Base-by-base conservation (phyloP, 1,140 invertebrate species). In the Nymphalis io region DNA sequence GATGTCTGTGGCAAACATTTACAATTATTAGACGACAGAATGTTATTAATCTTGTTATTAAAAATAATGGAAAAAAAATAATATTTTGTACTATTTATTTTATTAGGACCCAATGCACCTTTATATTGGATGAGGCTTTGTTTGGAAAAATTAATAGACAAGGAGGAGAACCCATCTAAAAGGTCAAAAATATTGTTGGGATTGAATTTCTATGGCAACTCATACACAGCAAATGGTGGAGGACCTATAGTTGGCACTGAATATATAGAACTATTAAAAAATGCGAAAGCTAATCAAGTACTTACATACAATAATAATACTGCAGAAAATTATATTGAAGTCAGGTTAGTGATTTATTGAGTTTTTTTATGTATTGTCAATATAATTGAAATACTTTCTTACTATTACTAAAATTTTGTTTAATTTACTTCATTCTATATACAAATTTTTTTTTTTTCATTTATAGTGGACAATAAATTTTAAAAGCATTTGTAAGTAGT, bases 141-240 rank as follows among this genome's bases (percentile, higher is more conserved):
- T 82, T 93, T 99, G 3, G 94, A 96, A 81, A 92, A 93, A 58
- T 90, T 98, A 70, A 93, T 94, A 20, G 94, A 95, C 6, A 89
- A 93, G 67, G 93, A 94, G 51, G 89, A 92, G 10, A 85, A 89
- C 55, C 85, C 90, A 42, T 88, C 92, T 18, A 94, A 94, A 74
- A 92, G 96, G 60, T 80, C 91, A 6, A 97, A 98, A 92, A 96
- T 99, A 60, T 91, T 98, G 38, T 84, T 98, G 66, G 98, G 98
- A 6, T 82, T 99, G 1, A 99, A 99, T 92, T 98, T 98, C 90
- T 99, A 99, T 93, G 98, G 98, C 8, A 96, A 97, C 85, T 95
- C 96, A 78, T 98, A 96, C 81, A 96, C 95, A 0, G 93, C 94
- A 1, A 94, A 95, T 74, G 96, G 95, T 18, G 95, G 95, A 38